Conservation (phyloP, 2,888 invertebrate genomes). For the Cantharis nigra region DNA sequence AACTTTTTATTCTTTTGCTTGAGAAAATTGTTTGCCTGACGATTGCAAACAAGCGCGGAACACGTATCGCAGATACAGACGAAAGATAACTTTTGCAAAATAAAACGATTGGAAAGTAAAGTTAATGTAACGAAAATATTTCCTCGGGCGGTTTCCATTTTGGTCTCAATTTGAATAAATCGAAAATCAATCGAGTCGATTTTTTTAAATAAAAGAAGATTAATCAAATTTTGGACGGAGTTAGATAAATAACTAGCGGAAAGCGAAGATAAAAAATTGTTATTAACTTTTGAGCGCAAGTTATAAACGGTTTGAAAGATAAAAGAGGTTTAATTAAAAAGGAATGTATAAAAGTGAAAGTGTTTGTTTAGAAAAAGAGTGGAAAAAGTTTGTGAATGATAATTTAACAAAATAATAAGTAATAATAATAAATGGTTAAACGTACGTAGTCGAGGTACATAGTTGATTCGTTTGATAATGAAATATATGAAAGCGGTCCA, state of each 20-base stretch:
- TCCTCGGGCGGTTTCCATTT: background rate
- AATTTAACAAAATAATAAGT: background rate
- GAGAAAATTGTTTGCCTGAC: background rate
- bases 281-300: background rate
- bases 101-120: background rate
- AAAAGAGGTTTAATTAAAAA: background rate
- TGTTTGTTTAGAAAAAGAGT: background rate
- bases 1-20: no score
- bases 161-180: background rate
- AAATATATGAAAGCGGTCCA: slow-evolving; percentile 24
- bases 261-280: background rate
- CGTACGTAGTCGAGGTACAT: background rate
- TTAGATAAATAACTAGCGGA: background rate
- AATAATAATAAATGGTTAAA: background rate
- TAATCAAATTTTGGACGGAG: background rate
- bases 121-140: background rate
- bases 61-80: no score
- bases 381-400: background rate
- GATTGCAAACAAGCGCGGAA: background rate
- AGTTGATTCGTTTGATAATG: slow-evolving; percentile 7
- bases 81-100: background rate
- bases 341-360: background rate
- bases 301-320: background rate
- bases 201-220: background rate
- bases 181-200: background rate